Base-by-base conservation (phyloP, 1,140 invertebrate species). In the Sinella curviseta region DNA sequence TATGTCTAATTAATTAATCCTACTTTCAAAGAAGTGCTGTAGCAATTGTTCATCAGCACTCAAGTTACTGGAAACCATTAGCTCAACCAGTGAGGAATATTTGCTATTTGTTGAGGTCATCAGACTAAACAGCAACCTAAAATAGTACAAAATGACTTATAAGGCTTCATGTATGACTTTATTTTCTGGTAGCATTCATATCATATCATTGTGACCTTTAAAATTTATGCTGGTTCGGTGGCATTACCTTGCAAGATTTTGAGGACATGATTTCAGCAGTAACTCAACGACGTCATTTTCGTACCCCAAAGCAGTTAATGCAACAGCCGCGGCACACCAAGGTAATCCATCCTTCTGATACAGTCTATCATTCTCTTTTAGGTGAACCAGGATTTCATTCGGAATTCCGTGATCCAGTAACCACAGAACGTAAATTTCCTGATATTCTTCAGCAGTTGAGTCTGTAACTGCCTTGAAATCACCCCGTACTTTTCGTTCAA, bases 21-120 rank as follows among this genome's bases (percentile, higher is more conserved):
- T 77, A 81, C 80, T 78, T 81, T 82, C n/a, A 76, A 82, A 79
- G 55, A 82, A 82, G 24, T 82, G 33, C n/a, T 70, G 65, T 1
- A 82, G 26, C 12, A 78, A 54, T 39, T 75, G 33, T 4, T 39
- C 34, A 20, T 75, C 31, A 4, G 31, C 3, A n/a, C 30, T 33
- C n/a, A 70, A 70, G 31, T 33, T 70, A 8, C 28, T 70, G 26
- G 26, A 31, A 30, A 70, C 12, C 65, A 70, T 70, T 31, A 70
- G 30, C 2, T 70, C 65, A 31, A 30, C 65, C 1, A 70, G 31
- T 3, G 24, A 30, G 3, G 8, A 3, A n/a, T 70, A 70, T 33
- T 33, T 70, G 24, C 30, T 70, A 3, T 1, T 14, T 2, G 65
- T 31, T 24, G 65, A 70, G 2, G 65, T 70, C 65, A 70, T 70